Percentiles rank a stretch among this genome's conserved stretches.
phyloP scores from a whole-genome alignment of 2,888 invertebrate species.

The Caenorhabditis virilis region DNA sequence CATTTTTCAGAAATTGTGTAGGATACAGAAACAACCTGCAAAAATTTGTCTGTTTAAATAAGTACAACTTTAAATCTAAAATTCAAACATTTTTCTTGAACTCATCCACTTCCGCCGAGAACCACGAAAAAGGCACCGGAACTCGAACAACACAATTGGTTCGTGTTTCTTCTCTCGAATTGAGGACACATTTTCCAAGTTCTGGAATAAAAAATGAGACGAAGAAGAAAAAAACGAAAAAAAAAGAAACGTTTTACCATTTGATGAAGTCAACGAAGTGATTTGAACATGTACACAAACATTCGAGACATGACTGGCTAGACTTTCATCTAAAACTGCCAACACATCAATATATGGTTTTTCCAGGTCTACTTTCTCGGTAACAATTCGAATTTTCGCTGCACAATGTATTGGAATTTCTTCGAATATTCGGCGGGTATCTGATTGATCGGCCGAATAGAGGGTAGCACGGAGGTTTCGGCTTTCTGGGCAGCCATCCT shows the following conservation, averaged over 20 bases:
- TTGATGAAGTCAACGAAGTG: slow-evolving; percentile 34
- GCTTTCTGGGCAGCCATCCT: slow-evolving; percentile 48
- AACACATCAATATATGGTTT: slow-evolving; percentile 64
- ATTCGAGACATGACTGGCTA: slow-evolving; percentile 44
- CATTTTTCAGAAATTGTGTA: slow-evolving; percentile 50
- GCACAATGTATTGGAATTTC: slow-evolving; percentile 49
- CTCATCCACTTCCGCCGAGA: slow-evolving; percentile 10
- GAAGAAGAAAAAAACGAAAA: too few relatives aligned
- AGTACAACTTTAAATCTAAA: too few relatives aligned
- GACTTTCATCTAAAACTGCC: slow-evolving; percentile 53
- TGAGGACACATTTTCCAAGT: slow-evolving; percentile 42
- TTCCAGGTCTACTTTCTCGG: slow-evolving; percentile 43
- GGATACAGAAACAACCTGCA: slow-evolving; percentile 43
- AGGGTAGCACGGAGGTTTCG: slow-evolving; percentile 43
- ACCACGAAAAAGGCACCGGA: slow-evolving; percentile 63
- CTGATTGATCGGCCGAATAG: slow-evolving; percentile 30
- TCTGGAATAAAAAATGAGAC: too few relatives aligned
- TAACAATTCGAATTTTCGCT: slow-evolving; percentile 46
- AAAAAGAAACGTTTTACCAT: too few relatives aligned
- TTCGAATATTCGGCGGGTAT: slow-evolving; percentile 38
- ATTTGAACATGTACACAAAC: slow-evolving; percentile 60
- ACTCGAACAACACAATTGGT: slow-evolving; percentile 58
- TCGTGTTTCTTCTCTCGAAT: slow-evolving; percentile 37
- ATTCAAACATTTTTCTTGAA: slow-evolving; percentile 1
- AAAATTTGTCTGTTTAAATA: slow-evolving; percentile 1